A percentile compares a stretch with the other conserved stretches of the same genome.
These are phyloP conservation scores for Miichthys miiuy DNA, from an alignment of 2,797 vertebrate genomes.

Conservation along the genomic window DNA sequence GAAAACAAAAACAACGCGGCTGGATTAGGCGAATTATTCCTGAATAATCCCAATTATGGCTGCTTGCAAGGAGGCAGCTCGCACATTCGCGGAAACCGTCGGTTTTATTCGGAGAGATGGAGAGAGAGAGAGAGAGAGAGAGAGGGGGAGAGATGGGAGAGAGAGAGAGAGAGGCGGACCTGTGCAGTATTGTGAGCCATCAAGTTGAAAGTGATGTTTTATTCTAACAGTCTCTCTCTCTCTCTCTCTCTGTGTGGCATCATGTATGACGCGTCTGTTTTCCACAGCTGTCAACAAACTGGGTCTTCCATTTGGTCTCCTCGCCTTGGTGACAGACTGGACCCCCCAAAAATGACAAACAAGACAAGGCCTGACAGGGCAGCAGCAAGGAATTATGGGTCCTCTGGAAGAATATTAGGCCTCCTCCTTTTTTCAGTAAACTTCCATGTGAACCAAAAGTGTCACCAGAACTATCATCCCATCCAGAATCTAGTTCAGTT, in stretches of 20 bases:
- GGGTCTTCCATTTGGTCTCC: slow-evolving; percentile 11
- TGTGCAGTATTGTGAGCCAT: slow-evolving; percentile 60
- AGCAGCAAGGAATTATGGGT: slow-evolving; percentile 43
- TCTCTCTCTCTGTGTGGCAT: slow-evolving; percentile 14
- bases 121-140: slow-evolving; percentile 9
- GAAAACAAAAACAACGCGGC: slow-evolving; percentile 56
- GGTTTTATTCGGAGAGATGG: slow-evolving; percentile 77
- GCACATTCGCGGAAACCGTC: slow-evolving; percentile 79
- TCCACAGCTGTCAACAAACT: slow-evolving; percentile 34
- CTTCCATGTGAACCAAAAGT: too few species aligned
- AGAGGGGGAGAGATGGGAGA: background rate
- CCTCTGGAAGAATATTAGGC: background rate
- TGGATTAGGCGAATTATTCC: slow-evolving; percentile 79
- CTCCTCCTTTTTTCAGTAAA: background rate
- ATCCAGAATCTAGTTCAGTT: background rate
- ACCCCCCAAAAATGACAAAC: slow-evolving; percentile 21
- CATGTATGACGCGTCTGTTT: slow-evolving; percentile 47
- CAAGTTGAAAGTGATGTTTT: slow-evolving; percentile 64
- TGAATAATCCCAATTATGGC: slow-evolving; percentile 85
- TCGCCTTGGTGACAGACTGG: slow-evolving; percentile 22
- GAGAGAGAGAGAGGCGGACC: slow-evolving; percentile 18
- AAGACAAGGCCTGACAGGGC: slow-evolving; percentile 32
- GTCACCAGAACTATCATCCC: too few species aligned
- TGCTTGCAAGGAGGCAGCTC: slow-evolving; percentile 79
- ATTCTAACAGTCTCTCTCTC: slow-evolving; percentile 38